phyloP scores from a whole-genome alignment of 2,113 vertebrate species.

The Antigone vipio region DNA sequence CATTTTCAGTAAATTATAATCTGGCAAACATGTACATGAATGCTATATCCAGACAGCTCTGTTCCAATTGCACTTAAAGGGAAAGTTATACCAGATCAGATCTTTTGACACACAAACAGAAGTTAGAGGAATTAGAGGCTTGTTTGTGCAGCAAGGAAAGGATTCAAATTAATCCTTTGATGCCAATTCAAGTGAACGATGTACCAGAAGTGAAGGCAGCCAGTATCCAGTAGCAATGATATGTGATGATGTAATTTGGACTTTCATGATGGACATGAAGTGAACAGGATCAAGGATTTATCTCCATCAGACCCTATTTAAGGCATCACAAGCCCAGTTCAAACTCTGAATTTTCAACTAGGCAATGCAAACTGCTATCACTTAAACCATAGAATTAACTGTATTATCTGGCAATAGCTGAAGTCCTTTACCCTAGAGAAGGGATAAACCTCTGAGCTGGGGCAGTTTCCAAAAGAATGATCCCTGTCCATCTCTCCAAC shows the following conservation, averaged over 20 bases:
- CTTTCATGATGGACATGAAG: neutral
- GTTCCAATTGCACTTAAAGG: neutral
- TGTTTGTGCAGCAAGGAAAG: neutral
- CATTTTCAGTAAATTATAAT: neutral
- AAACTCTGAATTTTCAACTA: neutral
- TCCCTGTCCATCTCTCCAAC: neutral
- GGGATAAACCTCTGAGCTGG: neutral
- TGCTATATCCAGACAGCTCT: neutral
- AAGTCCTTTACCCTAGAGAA: neutral
- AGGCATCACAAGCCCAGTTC: neutral
- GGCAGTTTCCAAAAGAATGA: neutral
- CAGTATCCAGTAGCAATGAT: neutral
- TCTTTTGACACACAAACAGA: neutral
- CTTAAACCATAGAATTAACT: neutral
- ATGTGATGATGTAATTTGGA: neutral
- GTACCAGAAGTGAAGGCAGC: neutral
- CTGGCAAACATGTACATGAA: accelerated
- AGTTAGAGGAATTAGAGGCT: neutral
- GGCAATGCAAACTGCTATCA: neutral
- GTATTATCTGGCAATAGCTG: neutral
- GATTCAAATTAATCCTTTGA: neutral
- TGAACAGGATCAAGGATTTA: neutral
- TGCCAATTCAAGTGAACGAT: neutral
- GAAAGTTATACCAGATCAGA: neutral
- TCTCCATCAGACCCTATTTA: neutral